Conservation (phyloP, 2,797 vertebrate species). For the Philypnodon macrostomus region DNA sequence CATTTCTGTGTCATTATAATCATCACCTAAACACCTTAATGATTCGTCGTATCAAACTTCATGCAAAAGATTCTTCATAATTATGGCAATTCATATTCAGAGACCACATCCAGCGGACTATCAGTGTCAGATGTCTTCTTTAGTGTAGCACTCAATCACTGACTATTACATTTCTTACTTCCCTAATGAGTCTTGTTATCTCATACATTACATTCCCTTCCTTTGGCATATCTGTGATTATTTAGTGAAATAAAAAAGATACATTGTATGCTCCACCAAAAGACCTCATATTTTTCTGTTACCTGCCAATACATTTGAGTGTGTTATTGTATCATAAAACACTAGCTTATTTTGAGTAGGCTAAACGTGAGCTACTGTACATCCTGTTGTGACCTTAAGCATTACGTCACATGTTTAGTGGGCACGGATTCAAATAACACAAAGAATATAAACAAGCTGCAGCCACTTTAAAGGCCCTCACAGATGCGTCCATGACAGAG, state of each 20-base stretch:
- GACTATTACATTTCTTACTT: constrained; percentile 1
- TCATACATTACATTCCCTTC: neutral
- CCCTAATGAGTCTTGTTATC: constrained; percentile 1
- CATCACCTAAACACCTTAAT: constrained; percentile 7
- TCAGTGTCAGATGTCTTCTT: neutral
- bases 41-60: constrained; percentile 7
- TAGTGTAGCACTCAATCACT: neutral
- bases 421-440: neutral
- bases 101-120: neutral
- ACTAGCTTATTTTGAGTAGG: no score
- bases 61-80: neutral
- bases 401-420: neutral
- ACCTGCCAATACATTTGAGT: no score
- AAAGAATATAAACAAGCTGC: neutral
- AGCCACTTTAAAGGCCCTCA: constrained; percentile 1
- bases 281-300: no score
- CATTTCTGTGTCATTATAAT: constrained; percentile 16
- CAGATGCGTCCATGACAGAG: constrained; percentile 18
- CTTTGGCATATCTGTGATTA: neutral
- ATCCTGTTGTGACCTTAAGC: constrained; percentile 12
- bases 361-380: neutral
- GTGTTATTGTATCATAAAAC: no score
- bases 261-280: no score
- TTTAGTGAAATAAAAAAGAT: neutral
- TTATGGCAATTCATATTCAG: neutral